phyloP scores from a whole-genome alignment of 1,140 invertebrate genomes.

The Hycleus cichorii region DNA sequence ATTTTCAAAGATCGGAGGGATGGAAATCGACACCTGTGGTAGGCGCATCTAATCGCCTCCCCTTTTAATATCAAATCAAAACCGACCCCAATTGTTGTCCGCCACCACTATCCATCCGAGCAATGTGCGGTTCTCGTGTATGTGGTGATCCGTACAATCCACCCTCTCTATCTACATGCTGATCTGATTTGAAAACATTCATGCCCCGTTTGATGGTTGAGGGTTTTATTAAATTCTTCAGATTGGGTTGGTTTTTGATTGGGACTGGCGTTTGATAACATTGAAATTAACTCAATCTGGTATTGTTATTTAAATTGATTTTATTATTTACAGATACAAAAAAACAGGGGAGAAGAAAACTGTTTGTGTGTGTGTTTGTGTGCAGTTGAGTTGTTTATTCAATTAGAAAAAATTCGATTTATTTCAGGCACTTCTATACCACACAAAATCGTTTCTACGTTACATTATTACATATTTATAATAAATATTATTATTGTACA shows the following conservation, averaged over 20 bases:
- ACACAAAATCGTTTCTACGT: no score
- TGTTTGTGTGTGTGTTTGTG: no score
- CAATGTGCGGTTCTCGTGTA: no score
- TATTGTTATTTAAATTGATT: slow-evolving; percentile 6
- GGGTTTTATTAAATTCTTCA: slow-evolving; percentile 13
- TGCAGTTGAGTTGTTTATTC: no score
- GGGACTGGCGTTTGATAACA: neutral
- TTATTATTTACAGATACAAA: no score
- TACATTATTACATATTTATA: slow-evolving; percentile 6
- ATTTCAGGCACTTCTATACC: slow-evolving; percentile 9
- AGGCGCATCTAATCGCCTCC: slow-evolving; percentile 7
- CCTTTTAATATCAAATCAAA: slow-evolving; percentile 1
- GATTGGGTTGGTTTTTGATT: slow-evolving; percentile 7
- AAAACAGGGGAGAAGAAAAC: no score
- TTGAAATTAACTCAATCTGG: neutral
- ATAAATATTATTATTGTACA: slow-evolving; percentile 11
- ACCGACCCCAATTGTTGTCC: no score
- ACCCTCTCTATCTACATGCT: neutral
- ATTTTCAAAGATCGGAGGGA: neutral
- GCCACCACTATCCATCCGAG: no score
- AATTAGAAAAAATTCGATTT: slow-evolving; percentile 1
- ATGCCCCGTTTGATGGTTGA: slow-evolving; percentile 8
- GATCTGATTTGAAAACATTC: slow-evolving; percentile 8
- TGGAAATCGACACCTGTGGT: slow-evolving; percentile 7
- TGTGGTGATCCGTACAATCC: slow-evolving; percentile 12